A percentile compares a stretch with the other conserved stretches of the same genome.
Conservation (phyloP, 2,113 vertebrate species). For the Cephalopterus ornatus region DNA sequence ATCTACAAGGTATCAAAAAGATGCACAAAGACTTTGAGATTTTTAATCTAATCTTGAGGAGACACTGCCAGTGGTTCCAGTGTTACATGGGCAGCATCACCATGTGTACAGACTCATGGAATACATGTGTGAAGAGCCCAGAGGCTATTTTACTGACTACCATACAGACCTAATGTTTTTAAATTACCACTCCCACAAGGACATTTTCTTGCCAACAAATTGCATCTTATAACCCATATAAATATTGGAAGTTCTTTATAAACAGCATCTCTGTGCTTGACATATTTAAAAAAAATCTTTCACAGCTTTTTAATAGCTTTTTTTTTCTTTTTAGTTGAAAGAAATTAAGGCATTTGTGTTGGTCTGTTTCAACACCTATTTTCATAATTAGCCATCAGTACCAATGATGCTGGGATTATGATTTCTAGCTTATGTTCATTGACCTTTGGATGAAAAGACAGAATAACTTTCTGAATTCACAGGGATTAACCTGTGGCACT, state of each 20-base stretch:
- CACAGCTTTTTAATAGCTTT: background rate
- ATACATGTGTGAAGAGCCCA: background rate
- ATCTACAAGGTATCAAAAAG: constrained; percentile 12
- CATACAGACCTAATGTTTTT: background rate
- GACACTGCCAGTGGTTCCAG: background rate
- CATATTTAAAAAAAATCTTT: background rate
- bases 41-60: background rate
- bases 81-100: background rate
- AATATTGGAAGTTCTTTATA: background rate
- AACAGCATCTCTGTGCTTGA: background rate
- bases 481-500: background rate
- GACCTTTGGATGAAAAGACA: background rate
- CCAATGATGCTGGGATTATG: background rate
- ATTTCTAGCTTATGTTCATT: background rate
- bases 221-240: background rate
- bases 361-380: background rate
- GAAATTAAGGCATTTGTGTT: background rate
- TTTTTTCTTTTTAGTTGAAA: background rate
- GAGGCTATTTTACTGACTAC: background rate
- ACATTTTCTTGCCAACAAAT: background rate
- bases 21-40: background rate
- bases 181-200: background rate
- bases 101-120: background rate
- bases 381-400: background rate
- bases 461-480: background rate